phyloP scores from a whole-genome alignment of 1,140 invertebrate genomes.

The Agrypnia vestita region DNA sequence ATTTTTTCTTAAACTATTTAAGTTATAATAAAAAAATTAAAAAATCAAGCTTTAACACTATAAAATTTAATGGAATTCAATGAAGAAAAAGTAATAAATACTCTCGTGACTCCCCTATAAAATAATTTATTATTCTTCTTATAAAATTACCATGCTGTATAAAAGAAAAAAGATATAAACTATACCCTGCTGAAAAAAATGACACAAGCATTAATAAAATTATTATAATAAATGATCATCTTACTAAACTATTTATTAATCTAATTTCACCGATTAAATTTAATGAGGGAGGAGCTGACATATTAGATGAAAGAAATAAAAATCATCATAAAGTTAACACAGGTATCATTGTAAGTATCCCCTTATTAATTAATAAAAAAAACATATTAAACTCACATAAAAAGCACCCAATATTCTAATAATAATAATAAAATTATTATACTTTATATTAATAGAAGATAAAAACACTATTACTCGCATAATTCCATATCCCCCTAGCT shows the following conservation, averaged over 20 bases:
- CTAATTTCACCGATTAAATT: slow-evolving; percentile 75
- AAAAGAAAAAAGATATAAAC: slow-evolving; percentile 73
- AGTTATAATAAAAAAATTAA: slow-evolving; percentile 55
- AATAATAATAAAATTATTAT: slow-evolving; percentile 69
- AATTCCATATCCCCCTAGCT: slow-evolving; percentile 79
- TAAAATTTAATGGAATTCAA: slow-evolving; percentile 76
- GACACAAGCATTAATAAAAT: slow-evolving; percentile 71
- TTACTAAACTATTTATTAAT: slow-evolving; percentile 74
- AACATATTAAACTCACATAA: slow-evolving; percentile 68
- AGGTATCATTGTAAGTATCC: slow-evolving; percentile 70
- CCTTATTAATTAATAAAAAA: slow-evolving; percentile 71
- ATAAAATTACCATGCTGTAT: slow-evolving; percentile 73
- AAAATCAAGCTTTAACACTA: slow-evolving; percentile 73
- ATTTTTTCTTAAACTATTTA: slow-evolving; percentile 77
- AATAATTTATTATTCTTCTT: slow-evolving; percentile 64
- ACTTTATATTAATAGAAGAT: slow-evolving; percentile 66
- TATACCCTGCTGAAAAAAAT: slow-evolving; percentile 70
- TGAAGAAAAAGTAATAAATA: slow-evolving; percentile 76
- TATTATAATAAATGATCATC: slow-evolving; percentile 66
- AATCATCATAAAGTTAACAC: slow-evolving; percentile 75
- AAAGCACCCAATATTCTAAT: slow-evolving; percentile 74
- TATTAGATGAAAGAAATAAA: slow-evolving; percentile 73
- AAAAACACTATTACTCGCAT: slow-evolving; percentile 72
- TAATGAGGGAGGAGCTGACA: slow-evolving; percentile 68
- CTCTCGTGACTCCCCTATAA: too few species aligned